Evolutionary conservation across 2,113 vertebrate genomes (phyloP).

Genomic region (Scatophagus argus): DNA sequence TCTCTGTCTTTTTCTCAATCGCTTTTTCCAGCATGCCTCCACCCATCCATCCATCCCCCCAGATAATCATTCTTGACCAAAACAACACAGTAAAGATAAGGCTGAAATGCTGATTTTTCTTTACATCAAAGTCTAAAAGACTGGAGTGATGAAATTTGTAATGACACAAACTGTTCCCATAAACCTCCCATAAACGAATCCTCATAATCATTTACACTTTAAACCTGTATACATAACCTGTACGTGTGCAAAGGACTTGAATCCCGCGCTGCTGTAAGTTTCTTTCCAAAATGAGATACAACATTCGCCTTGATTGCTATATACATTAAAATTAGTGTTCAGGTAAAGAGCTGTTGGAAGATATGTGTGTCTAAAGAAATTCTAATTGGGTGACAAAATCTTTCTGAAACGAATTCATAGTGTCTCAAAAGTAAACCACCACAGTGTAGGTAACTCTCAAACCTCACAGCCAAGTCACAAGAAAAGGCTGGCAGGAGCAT

Average conservation of each 20-base stretch:
- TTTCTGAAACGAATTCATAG: not conserved
- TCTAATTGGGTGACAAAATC: not conserved
- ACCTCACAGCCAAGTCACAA: not conserved
- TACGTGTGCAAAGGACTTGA: not conserved
- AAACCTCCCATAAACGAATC: not conserved
- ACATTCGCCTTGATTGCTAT: not conserved
- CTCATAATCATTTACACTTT: not conserved
- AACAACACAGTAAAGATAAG: conserved; percentile 47
- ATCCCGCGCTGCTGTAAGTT: not conserved
- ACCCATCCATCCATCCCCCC: not conserved
- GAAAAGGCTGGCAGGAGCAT: not conserved
- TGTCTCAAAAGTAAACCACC: not conserved
- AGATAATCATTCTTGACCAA: conserved; percentile 25
- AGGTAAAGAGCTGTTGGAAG: not conserved
- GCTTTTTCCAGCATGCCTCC: conserved; percentile 13
- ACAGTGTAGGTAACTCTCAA: not conserved
- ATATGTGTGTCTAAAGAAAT: not conserved
- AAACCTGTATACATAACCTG: not conserved
- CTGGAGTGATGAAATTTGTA: not conserved
- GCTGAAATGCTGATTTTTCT: not conserved
- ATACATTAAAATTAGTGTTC: not conserved
- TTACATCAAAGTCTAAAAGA: conserved; percentile 1
- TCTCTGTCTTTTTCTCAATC: conserved; percentile 34
- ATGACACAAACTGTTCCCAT: not conserved
- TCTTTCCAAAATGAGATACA: not conserved